phyloP scores from a whole-genome alignment of 2,888 invertebrate genomes.

The Phaedon cochleariae region DNA sequence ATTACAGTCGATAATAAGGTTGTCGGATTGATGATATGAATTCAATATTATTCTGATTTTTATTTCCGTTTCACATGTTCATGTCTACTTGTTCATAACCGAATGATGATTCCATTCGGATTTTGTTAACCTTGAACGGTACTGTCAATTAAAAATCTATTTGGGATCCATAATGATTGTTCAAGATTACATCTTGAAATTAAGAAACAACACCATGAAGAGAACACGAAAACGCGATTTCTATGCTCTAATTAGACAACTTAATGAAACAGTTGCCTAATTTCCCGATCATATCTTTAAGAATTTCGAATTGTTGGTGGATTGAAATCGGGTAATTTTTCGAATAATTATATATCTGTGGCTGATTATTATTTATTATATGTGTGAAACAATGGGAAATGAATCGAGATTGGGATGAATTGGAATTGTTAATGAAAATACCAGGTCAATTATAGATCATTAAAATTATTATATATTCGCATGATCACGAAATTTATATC shows the following conservation, averaged over 20 bases:
- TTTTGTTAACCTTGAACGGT: background rate
- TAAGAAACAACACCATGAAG: slow-evolving; percentile 28
- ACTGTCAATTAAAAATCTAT: slow-evolving; percentile 1
- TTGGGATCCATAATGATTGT: background rate
- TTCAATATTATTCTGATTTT: too few species aligned
- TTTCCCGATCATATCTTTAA: background rate
- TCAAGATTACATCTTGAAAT: background rate
- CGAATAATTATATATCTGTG: background rate
- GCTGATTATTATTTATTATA: background rate
- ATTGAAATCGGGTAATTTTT: background rate
- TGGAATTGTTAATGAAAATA: background rate
- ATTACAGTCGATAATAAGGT: too few species aligned
- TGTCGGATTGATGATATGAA: too few species aligned
- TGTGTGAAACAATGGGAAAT: background rate
- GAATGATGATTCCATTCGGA: background rate
- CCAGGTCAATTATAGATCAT: background rate
- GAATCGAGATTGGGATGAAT: background rate
- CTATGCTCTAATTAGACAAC: slow-evolving; percentile 32
- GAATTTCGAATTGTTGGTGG: background rate
- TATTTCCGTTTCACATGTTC: too few species aligned
- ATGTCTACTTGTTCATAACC: too few species aligned
- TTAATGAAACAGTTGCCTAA: slow-evolving; percentile 27
- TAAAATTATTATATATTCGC: too few species aligned
- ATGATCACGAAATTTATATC: too few species aligned
- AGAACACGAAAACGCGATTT: slow-evolving; percentile 32